phyloP scores from a whole-genome alignment of 2,113 vertebrate genomes.

The Urocynchramus pylzowi region DNA sequence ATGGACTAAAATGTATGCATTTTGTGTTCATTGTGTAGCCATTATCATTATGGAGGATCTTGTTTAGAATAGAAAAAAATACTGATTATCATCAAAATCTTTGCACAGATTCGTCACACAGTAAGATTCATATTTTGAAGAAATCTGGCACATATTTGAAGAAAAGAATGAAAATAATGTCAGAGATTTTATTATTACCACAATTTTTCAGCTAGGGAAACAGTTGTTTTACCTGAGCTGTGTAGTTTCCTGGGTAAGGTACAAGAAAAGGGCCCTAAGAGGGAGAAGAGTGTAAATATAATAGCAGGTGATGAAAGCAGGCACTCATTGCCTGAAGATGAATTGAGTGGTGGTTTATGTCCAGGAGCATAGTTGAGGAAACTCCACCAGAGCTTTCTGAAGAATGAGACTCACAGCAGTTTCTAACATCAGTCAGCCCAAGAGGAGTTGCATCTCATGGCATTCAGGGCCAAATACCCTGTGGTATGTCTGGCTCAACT shows the following conservation, averaged over 20 bases:
- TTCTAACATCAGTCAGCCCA: neutral
- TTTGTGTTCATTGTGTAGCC: neutral
- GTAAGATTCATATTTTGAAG: no score
- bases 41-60: neutral
- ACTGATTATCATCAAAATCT: neutral
- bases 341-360: neutral
- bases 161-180: neutral
- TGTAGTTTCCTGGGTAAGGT: neutral
- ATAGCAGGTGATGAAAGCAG: neutral
- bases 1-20: neutral
- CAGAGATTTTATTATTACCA: neutral
- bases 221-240: neutral
- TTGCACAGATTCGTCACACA: neutral
- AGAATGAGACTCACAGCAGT: neutral
- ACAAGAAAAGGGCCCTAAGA: neutral
- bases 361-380: neutral
- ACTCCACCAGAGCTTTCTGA: neutral
- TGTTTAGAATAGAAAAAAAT: neutral
- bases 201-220: neutral
- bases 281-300: neutral
- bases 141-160: neutral
- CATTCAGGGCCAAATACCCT: neutral
- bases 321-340: neutral
- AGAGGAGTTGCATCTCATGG: neutral
- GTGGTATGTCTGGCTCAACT: neutral